Base-by-base conservation (phyloP, 2,113 vertebrate species). In the Datnioides undecimradiatus region DNA sequence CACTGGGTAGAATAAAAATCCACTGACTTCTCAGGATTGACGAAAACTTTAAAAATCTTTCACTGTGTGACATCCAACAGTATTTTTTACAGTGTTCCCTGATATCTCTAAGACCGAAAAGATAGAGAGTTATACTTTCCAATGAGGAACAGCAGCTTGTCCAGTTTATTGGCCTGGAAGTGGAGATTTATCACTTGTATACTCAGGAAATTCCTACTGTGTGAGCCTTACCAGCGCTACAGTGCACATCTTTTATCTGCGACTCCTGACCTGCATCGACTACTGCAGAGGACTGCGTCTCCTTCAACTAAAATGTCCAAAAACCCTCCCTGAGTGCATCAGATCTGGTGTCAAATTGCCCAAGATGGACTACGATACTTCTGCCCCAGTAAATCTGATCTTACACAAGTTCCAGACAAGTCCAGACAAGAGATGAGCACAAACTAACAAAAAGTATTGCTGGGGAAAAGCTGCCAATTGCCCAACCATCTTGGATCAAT, bases 161-260 rank as follows among this genome's bases (percentile, higher is more conserved):
- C 34, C 6, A 3, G 38, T 43, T 70, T 43, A 34, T 23, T 38
- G 51, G 34, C 16, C 25, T 19, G 33, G 23, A 25, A 58, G 45
- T 12, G 29, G 6, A 69, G 43, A 45, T 36, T 66, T 4, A 1
- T 5, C 52, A 49, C n/a, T 64, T 58, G 36, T 64, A 46, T 31
- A 65, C 36, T 46, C 12, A 1, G 6, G 41, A 80, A 76, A 41
- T 45, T 7, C 59, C 43, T 38, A 1, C 31, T 3, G 60, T 38
- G 25, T 11, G 40, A 67, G 55, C 31, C 73, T 62, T 73, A 67
- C 14, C 45, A n/a, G n/a, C 3, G 12, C 25, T 25, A 46, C 3
- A 8, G 38, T 29, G 51, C 25, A 65, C 43, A 31, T 81, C 58
- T 66, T 75, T 68, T 14, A 48, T 67, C 46, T 70, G 21, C 1